Evolutionary conservation across 2,113 vertebrate genomes (phyloP).

Genomic region (Istiophorus platypterus): DNA sequence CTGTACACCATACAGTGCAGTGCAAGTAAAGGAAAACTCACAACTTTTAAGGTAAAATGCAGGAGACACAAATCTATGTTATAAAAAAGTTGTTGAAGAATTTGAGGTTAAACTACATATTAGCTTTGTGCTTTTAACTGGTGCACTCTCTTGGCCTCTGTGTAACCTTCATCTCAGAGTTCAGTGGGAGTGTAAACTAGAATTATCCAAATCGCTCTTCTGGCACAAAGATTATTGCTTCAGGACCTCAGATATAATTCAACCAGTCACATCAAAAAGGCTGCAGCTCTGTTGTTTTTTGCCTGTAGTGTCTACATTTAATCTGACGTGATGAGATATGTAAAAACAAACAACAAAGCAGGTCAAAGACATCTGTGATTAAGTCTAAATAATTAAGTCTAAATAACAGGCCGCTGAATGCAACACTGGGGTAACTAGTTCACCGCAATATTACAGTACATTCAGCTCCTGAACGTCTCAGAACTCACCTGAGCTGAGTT

Average conservation of each 20-base stretch:
- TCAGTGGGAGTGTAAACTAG: slow-evolving; percentile 31
- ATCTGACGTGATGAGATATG: slow-evolving; percentile 1
- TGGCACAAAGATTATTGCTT: slow-evolving; percentile 23
- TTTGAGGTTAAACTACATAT: neutral
- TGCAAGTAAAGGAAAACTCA: neutral
- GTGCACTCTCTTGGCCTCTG: neutral
- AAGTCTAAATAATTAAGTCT: too few species aligned
- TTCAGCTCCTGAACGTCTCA: neutral
- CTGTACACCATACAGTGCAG: neutral
- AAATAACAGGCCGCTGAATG: neutral
- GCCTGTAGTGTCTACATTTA: slow-evolving; percentile 3
- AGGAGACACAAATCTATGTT: neutral
- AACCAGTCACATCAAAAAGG: slow-evolving; percentile 59
- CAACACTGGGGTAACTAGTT: neutral
- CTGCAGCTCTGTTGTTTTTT: slow-evolving; percentile 12
- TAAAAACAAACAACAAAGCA: slow-evolving; percentile 4
- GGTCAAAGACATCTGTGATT: slow-evolving; percentile 6
- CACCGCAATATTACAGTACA: neutral
- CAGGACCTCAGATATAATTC: slow-evolving; percentile 39
- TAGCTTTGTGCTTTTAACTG: slow-evolving; percentile 6
- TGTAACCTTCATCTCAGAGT: slow-evolving; percentile 23
- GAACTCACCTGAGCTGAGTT: neutral
- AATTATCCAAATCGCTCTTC: slow-evolving; percentile 61
- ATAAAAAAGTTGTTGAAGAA: neutral
- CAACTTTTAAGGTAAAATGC: neutral